A percentile compares a stretch with the other conserved stretches of the same genome.
Conservation (phyloP, 2,113 vertebrate genomes). For the Grammomys surdaster region DNA sequence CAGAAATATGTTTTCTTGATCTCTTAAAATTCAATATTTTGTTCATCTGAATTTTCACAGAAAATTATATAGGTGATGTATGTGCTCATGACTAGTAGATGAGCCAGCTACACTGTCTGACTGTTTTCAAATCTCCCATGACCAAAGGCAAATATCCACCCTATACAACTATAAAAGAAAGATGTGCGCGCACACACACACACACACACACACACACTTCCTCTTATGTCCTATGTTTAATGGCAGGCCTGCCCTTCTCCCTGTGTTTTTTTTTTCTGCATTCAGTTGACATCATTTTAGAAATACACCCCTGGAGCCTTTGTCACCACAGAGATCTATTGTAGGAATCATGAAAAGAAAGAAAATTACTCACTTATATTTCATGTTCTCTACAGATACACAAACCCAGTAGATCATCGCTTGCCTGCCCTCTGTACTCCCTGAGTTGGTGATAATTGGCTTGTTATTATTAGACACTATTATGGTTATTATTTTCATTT, state of each 20-base stretch:
- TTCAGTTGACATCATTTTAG: constrained; percentile 72
- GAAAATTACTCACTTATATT: constrained; percentile 75
- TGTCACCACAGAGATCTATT: constrained; percentile 65
- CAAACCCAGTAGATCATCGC: constrained; percentile 62
- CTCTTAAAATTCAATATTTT: constrained; percentile 15
- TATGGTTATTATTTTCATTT: constrained; percentile 80
- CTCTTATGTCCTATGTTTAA: background rate
- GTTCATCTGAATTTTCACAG: background rate
- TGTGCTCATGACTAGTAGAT: background rate
- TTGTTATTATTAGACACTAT: constrained; percentile 79
- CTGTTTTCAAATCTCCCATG: background rate
- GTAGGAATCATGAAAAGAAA: constrained; percentile 70
- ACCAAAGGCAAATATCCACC: background rate
- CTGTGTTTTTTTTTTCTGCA: background rate
- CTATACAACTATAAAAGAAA: background rate
- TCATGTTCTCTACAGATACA: constrained; percentile 64
- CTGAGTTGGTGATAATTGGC: constrained; percentile 73
- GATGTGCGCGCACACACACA: too few relatives aligned
- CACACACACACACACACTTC: too few relatives aligned
- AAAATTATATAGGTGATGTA: constrained; percentile 42
- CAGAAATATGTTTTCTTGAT: constrained; percentile 23
- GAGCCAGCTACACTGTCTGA: background rate
- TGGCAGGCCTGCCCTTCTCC: constrained; percentile 34
- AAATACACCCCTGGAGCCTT: constrained; percentile 61
- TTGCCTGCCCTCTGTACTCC: constrained; percentile 69